Evolutionary conservation across 2,888 invertebrate genomes (phyloP), one percentile per base, ranked within the genome.

Genomic region (Geophilus truncorum): DNA sequence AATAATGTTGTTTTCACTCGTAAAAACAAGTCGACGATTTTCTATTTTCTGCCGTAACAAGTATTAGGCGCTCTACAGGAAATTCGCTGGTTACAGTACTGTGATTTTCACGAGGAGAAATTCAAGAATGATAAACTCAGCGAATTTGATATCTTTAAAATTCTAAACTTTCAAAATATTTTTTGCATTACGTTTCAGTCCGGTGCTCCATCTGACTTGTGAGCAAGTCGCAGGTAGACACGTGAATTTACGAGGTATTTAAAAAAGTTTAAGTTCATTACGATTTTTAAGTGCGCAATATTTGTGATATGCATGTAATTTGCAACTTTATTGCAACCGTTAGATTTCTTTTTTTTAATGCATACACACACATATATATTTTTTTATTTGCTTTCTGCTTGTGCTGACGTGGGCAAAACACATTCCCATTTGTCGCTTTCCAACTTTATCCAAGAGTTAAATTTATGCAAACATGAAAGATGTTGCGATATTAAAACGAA

Each of bases 401-500:
- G 9, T 70, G 70, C 70, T 70, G 70, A 70, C 70, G 28, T 18
- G 70, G 45, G 28, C 28, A 70, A 70, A 23, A 70, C 28, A 28
- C n/a, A 15, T 70, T 70, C 28, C 28, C 28, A 28, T 70, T 25
- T 25, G 28, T 25, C 25, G 70, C 70, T 70, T 62, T 25, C 70
- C 25, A 70, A 28, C 51, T 51, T 25, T 70, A 15, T 10, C 25
- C 70, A 28, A 12, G 70, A 70, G 70, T 70, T 70, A 70, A 70
- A 70, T 70, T 70, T 70, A 70, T 70, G 70, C 70, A 70, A 70
- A 70, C 28, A 70, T 70, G 10, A 70, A 28, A 70, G 23, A 28
- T 25, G 70, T 70, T 70, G 51, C 51, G 70, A 70, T 70, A 70
- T 70, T 70, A 28, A 70, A 70, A 70, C 15, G 70, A 28, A 70